Base-by-base conservation (phyloP, 2,797 vertebrate species). In the Pangasius macronema region DNA sequence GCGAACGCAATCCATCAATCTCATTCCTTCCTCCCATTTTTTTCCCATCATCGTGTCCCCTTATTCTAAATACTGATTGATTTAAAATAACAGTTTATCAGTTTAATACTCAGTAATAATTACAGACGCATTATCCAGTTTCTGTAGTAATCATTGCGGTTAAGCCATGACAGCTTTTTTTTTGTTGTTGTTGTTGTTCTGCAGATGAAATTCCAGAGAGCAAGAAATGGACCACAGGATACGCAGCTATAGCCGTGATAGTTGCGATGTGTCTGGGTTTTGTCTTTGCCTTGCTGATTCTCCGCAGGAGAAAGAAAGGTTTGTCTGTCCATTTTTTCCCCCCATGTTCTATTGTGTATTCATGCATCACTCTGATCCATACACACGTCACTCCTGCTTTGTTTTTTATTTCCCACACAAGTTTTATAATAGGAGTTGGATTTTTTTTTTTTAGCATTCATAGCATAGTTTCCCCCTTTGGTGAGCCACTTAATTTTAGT, bases 161-260 rank as follows among this genome's bases (percentile, higher is more conserved):
- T 72, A 72, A 5, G 9, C 24, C 20, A n/a, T 11, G 20, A 36
- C 20, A 5, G 30, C 53, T 63, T 27, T 65, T 20, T 16, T 30
- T 22, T 7, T 30, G n/a, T n/a, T n/a, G n/a, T n/a, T n/a, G n/a
- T n/a, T 55, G 89, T 30, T 91, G 68, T 91, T 88, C 59, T 81
- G 61, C 93, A 96, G 95, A 93, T 81, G 94, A 95, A 11, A 61
- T 94, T 80, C 77, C 79, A 11, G 0, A 3, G 75, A 33, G 5
- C 0, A 24, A 2, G 46, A 84, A 67, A 11, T 51, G 16, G 51
- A 57, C 86, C 39, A 30, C 53, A 16, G 46, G 70, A 49, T 61
- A 16, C 14, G 55, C 49, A 51, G 83, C 51, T 39, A 1, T 92
- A 10, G 14, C 79, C 0, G 0, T 91, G 87, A 76, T 89, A 70